Base-by-base conservation (phyloP, 2,888 invertebrate genomes). In the Entomobrya proxima region DNA sequence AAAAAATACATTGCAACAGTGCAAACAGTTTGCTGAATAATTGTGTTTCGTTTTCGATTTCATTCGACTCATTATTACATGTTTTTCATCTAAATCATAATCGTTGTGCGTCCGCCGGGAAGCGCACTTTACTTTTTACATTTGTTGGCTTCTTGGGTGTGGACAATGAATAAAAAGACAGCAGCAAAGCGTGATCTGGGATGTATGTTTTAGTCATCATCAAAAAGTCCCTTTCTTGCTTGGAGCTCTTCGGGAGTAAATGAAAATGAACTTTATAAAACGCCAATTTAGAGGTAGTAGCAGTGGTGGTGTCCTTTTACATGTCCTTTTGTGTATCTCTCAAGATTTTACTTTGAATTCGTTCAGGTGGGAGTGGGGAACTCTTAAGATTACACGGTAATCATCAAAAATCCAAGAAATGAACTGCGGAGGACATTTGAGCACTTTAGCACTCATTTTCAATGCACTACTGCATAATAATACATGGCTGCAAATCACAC, bases 201-300 rank as follows among this genome's bases (percentile, higher is more conserved):
- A 30, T 58, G n/a, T 13, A 24, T 58, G 13, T 27, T 27, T 3
- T 21, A 18, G 18, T 18, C 21, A 21, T 18, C 18, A 18, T 55
- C 27, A 24, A 18, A 11, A 55, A n/a, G 2, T 18, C 11, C 67
- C 18, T 21, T 67, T 67, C 37, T 67, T 67, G 67, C 40, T 67
- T 37, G 67, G 13, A 30, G 58, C 58, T 44, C 44, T 32, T 58
- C 58, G 30, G 58, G 58, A 58, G 58, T 58, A 55, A 58, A 58
- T 58, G 58, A 58, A 30, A 27, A 44, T 44, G 44, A 44, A n/a
- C n/a, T 44, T n/a, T 44, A 9, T n/a, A 44, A 44, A 3, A n/a
- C 2, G 9, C n/a, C 2, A 13, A n/a, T 5, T 15, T 15, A 44
- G 32, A 30, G 15, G 58, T 30, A 30, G 13, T 58, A 9, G 13